Evolutionary conservation across 2,113 vertebrate genomes (phyloP), one percentile per base, ranked within the genome.

Genomic region (Amphiprion ocellaris): DNA sequence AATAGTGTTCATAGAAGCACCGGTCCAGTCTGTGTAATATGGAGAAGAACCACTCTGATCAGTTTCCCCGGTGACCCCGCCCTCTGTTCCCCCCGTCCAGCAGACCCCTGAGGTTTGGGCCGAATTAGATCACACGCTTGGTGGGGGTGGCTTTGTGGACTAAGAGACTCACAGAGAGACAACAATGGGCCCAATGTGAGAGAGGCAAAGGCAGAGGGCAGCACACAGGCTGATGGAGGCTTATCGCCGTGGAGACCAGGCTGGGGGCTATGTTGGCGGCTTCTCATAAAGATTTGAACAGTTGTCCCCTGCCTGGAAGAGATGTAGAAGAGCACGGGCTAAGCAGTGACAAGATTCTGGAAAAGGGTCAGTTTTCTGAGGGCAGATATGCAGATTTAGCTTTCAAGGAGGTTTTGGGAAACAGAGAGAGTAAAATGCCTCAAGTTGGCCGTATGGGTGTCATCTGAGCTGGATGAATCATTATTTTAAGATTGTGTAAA

Each of bases 141-240:
- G 92, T 89, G 93, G 90, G 92, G 89, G 90, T 86, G 82, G 87
- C 59, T 89, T 90, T 92, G 90, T 85, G 83, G 67, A 81, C 89
- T 84, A 86, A 86, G 75, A 87, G 87, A 87, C 84, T 87, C 83
- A 86, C 75, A 83, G 77, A 87, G 87, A 77, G 82, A 87, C 88
- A 90, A 94, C 92, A 94, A 94, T 92, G 86, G 90, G 60, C 82
- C 90, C 89, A 91, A 90, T 92, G 90, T 94, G 90, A 86, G 87
- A 71, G 82, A 85, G 74, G 87, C 74, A 79, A 88, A 91, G 69
- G 73, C 73, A 77, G 68, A 84, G 82, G 52, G 82, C 77, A 84
- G 83, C 33, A 63, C 26, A 14, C 72, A 37, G 84, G 77, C 80
- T 84, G 81, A 90, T 82, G 81, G 84, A 81, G 84, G 88, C 88